Conservation (phyloP, 2,888 invertebrate species). For the Thalpophila matura region DNA sequence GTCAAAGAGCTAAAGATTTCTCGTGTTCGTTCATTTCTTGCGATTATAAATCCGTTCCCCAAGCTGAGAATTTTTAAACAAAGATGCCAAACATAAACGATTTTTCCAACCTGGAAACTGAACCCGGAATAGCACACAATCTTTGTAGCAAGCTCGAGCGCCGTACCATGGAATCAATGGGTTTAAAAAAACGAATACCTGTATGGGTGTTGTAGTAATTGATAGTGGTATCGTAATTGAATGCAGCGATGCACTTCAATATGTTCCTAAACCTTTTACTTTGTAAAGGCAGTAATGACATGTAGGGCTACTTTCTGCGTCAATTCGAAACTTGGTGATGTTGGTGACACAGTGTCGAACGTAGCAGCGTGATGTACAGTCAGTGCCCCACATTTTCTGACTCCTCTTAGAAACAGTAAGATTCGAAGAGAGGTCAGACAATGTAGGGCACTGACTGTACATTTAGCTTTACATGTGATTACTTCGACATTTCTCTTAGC, state of each 20-base stretch:
- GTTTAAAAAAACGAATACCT: neutral
- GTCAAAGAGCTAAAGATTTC: neutral
- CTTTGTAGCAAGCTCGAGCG: neutral
- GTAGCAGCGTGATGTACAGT: too few relatives aligned
- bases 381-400: too few relatives aligned
- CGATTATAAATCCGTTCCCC: neutral
- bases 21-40: neutral
- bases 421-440: too few relatives aligned
- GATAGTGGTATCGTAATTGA: neutral
- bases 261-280: neutral
- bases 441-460: too few relatives aligned
- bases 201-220: neutral
- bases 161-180: neutral
- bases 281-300: neutral
- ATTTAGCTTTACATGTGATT: too few relatives aligned
- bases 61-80: neutral
- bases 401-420: too few relatives aligned
- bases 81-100: neutral
- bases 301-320: too few relatives aligned
- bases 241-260: slow-evolving; percentile 2
- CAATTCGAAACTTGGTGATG: too few relatives aligned
- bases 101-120: neutral
- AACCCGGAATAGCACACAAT: neutral
- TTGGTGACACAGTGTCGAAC: too few relatives aligned
- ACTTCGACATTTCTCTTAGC: too few relatives aligned